Conservation (phyloP, 1,140 invertebrate species). For the Cyclargus thomasi region DNA sequence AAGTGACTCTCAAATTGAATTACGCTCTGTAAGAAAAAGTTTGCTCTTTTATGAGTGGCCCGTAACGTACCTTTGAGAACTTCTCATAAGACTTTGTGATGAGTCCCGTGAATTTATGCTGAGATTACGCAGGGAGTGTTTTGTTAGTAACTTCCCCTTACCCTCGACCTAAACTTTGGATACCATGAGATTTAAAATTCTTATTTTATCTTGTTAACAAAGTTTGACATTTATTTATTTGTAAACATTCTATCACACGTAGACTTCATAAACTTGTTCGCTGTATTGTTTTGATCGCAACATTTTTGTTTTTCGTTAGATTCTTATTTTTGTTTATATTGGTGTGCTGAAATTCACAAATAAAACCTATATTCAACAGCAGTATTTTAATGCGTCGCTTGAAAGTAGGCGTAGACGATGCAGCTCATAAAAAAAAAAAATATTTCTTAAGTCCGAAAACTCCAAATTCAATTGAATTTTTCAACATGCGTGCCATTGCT, state of each 20-base stretch:
- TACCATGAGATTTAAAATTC: neutral
- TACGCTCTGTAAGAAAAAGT: neutral
- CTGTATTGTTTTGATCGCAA: no score
- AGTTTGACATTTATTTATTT: neutral
- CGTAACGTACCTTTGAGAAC: constrained; percentile 4
- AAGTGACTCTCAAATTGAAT: constrained; percentile 3
- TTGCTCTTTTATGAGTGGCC: neutral
- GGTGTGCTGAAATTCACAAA: no score
- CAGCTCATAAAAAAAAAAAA: no score
- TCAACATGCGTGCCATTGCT: neutral
- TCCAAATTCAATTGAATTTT: no score
- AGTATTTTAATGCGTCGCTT: no score
- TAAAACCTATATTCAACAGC: no score
- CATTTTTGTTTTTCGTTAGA: no score
- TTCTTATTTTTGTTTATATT: no score
- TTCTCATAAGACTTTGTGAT: neutral
- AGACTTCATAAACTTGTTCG: no score
- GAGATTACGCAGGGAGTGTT: constrained; percentile 1
- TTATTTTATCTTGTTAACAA: neutral
- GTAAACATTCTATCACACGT: neutral
- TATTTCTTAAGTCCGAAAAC: no score
- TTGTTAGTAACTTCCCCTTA: neutral
- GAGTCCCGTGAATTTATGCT: neutral
- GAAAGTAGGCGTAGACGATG: no score
- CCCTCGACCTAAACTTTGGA: neutral